These are phyloP conservation scores for Takifugu ocellatus DNA, from an alignment of 2,797 vertebrate genomes.

Conservation along the genomic window DNA sequence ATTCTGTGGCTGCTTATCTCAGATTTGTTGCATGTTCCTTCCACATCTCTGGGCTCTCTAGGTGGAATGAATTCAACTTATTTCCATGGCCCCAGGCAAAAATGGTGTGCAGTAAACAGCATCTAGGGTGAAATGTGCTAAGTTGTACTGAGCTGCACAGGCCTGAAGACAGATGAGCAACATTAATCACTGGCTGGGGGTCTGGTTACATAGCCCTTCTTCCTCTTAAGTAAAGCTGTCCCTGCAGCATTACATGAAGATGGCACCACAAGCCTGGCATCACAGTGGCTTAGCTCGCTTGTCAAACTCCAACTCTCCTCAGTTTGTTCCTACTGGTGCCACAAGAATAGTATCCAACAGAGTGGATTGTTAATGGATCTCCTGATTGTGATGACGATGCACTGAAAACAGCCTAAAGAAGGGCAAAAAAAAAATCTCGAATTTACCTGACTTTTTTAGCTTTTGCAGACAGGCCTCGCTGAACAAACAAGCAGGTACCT, in stretches of 20 bases:
- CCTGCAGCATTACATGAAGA: constrained; percentile 58
- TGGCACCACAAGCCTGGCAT: constrained; percentile 46
- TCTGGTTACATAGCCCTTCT: constrained; percentile 71
- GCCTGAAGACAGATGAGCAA: constrained; percentile 71
- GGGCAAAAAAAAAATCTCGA: no score
- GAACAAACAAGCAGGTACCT: no score
- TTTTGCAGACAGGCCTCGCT: no score
- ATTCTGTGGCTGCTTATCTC: constrained; percentile 43
- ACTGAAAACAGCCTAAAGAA: no score
- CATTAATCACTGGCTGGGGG: constrained; percentile 76
- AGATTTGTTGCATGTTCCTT: constrained; percentile 51
- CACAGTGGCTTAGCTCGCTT: constrained; percentile 43
- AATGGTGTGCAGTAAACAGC: constrained; percentile 58
- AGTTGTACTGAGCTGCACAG: constrained; percentile 54
- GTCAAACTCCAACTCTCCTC: constrained; percentile 24
- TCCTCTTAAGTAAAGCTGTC: constrained; percentile 73
- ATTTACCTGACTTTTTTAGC: no score
- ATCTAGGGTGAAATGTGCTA: constrained; percentile 59
- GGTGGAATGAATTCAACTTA: constrained; percentile 58
- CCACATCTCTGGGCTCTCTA: constrained; percentile 50
- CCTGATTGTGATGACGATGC: no score
- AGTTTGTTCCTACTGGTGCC: constrained; percentile 8
- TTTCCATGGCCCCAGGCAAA: constrained; percentile 64
- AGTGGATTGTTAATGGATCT: no score
- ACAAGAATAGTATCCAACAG: background rate